Base-by-base conservation (phyloP, 23 tunicate species). In the Ascidia mentula region DNA sequence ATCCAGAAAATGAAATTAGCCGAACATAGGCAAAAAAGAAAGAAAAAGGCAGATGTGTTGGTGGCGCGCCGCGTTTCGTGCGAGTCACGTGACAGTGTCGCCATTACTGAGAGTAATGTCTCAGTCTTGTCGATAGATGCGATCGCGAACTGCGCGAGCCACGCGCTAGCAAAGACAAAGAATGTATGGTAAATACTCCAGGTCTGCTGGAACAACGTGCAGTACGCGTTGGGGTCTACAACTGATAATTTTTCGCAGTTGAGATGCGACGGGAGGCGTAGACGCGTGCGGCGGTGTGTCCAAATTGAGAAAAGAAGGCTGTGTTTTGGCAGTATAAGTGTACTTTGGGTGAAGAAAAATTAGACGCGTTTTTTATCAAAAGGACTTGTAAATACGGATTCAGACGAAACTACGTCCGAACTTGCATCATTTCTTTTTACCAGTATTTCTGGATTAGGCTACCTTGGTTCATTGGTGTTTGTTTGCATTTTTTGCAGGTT, bases 101-200 rank as follows among this genome's bases (percentile, higher is more conserved):
- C 65, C 65, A 53, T 53, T 53, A 9, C 65, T 53, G 65, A 26
- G n/a, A n/a, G n/a, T n/a, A n/a, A n/a, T n/a, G 65, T 53, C 65
- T 53, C 22, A 28, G 65, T 53, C 65, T 53, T 53, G 65, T 53
- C 65, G 65, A 53, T 53, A 9, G 28, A 28, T 20, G 22, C 24
- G 65, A 53, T 53, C 65, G 65, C 65, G 12, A 1, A 53, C 28
- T 53, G 65, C 13, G 65, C 28, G 65, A 53, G 65, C 65, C 65
- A 53, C 65, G 65, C 65, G 65, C 65, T 53, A 53, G 28, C 65
- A 53, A 53, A 53, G 65, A 53, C 65, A 53, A 53, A 53, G 65
- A 53, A 53, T 53, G 65, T 53, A 28, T 53, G 65, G 65, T 53
- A 53, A 53, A 53, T 53, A 53, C 65, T 26, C 65, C 65, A 53